These are phyloP conservation scores for Dufourea novaeangliae DNA, from an alignment of 1,140 invertebrate species.

Conservation along the genomic window DNA sequence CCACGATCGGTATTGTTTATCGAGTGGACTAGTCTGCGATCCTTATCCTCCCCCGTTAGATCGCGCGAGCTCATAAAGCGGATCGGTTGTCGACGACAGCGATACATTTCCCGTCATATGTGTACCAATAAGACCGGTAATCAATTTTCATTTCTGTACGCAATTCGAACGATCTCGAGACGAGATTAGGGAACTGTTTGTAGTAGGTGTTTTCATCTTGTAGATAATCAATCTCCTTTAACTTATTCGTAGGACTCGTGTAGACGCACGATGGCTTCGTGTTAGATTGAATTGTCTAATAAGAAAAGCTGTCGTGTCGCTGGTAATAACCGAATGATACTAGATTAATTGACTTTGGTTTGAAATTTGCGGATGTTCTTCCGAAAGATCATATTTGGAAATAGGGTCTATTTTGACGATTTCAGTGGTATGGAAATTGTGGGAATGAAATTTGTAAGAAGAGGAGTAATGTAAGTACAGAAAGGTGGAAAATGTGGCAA, in stretches of 20 bases:
- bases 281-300: slow-evolving; percentile 15
- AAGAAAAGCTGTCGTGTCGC: background rate
- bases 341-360: slow-evolving; percentile 8
- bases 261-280: background rate
- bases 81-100: background rate
- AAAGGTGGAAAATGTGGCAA: too few relatives aligned
- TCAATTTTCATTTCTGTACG: background rate
- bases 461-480: too few relatives aligned
- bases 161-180: background rate
- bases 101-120: background rate
- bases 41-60: background rate
- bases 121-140: background rate
- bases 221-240: background rate
- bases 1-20: slow-evolving; percentile 1
- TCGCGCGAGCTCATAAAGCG: background rate
- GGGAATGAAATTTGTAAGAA: too few relatives aligned
- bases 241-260: too few relatives aligned
- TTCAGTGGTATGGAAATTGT: too few relatives aligned
- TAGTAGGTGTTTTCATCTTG: background rate
- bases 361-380: too few relatives aligned
- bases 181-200: background rate
- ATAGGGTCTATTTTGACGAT: too few relatives aligned
- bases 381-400: too few relatives aligned
- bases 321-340: background rate
- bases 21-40: background rate